phyloP scores from a whole-genome alignment of 2,113 vertebrate genomes.

The Mustelus asterias region DNA sequence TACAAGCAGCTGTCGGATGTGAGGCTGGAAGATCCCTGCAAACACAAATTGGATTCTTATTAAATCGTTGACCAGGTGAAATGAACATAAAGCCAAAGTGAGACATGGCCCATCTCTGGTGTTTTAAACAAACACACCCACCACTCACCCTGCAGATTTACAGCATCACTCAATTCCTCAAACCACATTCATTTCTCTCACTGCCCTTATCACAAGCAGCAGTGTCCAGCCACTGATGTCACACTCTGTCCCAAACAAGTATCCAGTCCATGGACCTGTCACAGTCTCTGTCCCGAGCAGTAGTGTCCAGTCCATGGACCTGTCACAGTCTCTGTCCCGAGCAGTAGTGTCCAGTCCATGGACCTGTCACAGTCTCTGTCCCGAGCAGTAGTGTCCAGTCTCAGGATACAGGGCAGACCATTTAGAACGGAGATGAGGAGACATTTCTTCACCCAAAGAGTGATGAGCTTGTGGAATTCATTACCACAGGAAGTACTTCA shows the following conservation, averaged over 20 bases:
- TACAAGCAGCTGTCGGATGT: slow-evolving; percentile 84
- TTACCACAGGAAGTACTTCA: no score
- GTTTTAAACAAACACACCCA: background rate
- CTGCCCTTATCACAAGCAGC: background rate
- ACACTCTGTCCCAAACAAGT: background rate
- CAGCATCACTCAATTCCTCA: background rate
- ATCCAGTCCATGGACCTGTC: background rate
- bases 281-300: background rate
- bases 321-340: background rate
- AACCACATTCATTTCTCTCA: background rate
- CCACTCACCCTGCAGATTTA: background rate
- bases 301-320: background rate
- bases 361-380: background rate
- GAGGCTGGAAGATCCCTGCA: slow-evolving; percentile 92
- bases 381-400: background rate
- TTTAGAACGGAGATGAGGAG: no score
- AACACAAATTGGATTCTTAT: slow-evolving; percentile 1
- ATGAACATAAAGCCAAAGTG: background rate
- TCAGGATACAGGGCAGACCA: no score
- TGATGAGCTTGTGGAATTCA: no score
- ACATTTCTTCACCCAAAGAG: no score
- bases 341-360: background rate
- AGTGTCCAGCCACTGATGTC: background rate
- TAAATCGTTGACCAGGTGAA: background rate
- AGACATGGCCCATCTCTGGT: background rate